Percentiles rank a stretch among this genome's conserved stretches.
Conservation (phyloP, 2,113 vertebrate genomes). For the Periophthalmus modestus region DNA sequence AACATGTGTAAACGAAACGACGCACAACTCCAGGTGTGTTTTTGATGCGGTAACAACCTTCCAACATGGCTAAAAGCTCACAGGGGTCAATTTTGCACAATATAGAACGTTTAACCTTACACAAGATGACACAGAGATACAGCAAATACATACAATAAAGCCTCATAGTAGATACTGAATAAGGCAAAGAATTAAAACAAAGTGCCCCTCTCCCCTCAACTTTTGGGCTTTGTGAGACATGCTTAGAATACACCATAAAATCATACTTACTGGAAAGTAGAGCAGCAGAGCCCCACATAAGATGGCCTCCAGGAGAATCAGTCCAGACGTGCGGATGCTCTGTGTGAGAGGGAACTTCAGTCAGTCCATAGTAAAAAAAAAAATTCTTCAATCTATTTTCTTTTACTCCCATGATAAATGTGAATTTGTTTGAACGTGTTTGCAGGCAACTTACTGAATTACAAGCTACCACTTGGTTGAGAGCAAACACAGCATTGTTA, state of each 20-base stretch:
- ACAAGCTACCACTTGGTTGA: conserved; percentile 1
- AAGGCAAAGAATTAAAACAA: neutral
- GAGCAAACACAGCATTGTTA: conserved; percentile 9
- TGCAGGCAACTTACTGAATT: conserved; percentile 2
- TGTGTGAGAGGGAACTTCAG: conserved; percentile 50
- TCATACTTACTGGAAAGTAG: conserved; percentile 87
- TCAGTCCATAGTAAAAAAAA: neutral
- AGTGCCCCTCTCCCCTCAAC: neutral
- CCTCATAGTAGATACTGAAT: neutral
- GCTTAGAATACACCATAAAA: conserved; percentile 3
- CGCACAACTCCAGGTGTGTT: no score
- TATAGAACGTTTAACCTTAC: neutral
- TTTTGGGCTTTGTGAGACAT: neutral
- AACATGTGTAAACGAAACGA: neutral
- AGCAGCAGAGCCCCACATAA: conserved; percentile 89
- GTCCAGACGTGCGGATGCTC: conserved; percentile 90
- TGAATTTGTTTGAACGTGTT: neutral
- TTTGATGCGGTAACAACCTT: no score
- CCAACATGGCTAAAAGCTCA: no score
- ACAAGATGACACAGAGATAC: neutral
- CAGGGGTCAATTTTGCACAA: no score
- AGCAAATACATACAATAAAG: neutral
- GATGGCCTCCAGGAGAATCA: conserved; percentile 90
- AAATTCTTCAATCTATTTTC: neutral
- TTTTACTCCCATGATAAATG: neutral